phyloP scores from a whole-genome alignment of 2,113 vertebrate species.

The Butorides virescens region DNA sequence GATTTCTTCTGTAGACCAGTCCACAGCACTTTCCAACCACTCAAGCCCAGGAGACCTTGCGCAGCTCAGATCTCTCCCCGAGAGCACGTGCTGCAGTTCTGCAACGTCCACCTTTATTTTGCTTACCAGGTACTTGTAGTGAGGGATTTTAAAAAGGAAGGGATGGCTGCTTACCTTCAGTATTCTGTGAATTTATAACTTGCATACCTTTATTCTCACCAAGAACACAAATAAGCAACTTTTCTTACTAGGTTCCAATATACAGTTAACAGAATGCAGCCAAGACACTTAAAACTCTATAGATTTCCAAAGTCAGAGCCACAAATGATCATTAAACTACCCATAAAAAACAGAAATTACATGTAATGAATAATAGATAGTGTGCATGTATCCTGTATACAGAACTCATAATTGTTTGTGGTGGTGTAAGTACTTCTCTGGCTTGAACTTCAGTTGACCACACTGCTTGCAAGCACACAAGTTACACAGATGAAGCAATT shows the following conservation, averaged over 20 bases:
- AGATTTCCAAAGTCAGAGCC: background rate
- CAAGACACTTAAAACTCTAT: background rate
- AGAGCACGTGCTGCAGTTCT: accelerated
- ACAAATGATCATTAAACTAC: background rate
- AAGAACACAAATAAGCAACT: background rate
- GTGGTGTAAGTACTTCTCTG: background rate
- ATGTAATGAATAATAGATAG: background rate
- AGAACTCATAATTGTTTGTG: background rate
- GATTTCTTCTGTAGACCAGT: too few species aligned
- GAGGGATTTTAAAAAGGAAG: background rate
- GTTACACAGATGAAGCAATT: background rate
- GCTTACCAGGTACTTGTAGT: background rate
- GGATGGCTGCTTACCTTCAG: background rate
- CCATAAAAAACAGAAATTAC: background rate
- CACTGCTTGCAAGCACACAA: background rate
- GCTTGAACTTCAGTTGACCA: background rate
- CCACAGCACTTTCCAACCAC: background rate
- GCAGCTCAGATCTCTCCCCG: background rate
- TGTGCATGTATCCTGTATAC: background rate
- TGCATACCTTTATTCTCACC: background rate
- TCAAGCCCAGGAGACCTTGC: background rate
- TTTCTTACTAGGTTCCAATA: background rate
- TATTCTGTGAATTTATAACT: background rate
- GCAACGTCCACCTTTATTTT: background rate
- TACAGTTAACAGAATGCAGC: background rate